phyloP scores from a whole-genome alignment of 2,113 vertebrate genomes.

The Hepsetus odoe region DNA sequence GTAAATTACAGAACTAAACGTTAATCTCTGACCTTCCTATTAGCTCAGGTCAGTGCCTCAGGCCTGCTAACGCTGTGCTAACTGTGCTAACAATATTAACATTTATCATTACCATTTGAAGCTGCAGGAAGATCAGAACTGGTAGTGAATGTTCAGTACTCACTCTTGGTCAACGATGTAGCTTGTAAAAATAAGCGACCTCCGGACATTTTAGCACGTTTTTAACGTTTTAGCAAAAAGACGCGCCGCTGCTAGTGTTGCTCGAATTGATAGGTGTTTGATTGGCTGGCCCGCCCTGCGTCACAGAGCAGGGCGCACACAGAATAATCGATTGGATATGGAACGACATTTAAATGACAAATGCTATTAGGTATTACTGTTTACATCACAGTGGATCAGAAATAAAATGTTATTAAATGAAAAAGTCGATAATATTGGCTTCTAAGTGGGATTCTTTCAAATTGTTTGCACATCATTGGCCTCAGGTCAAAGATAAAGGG shows the following conservation, averaged over 20 bases:
- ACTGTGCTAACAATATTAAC: neutral
- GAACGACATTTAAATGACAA: too few species aligned
- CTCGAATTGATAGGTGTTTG: constrained; percentile 11
- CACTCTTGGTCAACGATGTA: constrained; percentile 59
- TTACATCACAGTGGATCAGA: too few species aligned
- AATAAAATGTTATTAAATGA: too few species aligned
- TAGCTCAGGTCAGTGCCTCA: constrained; percentile 69
- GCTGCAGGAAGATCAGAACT: neutral
- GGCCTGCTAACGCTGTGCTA: neutral
- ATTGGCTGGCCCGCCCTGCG: constrained; percentile 43
- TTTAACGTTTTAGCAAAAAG: neutral
- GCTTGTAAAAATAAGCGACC: constrained; percentile 56
- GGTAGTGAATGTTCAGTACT: constrained; percentile 11
- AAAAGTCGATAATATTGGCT: too few species aligned
- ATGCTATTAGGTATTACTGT: too few species aligned
- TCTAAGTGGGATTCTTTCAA: too few species aligned
- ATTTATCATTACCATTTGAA: neutral
- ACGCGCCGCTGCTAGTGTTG: neutral
- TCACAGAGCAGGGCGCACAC: neutral
- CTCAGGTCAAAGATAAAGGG: too few species aligned
- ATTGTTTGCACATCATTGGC: too few species aligned
- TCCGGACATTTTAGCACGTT: constrained; percentile 63
- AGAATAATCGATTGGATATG: constrained; percentile 36
- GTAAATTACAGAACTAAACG: too few species aligned
- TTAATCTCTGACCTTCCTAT: too few species aligned